Percentiles rank a stretch among this genome's conserved stretches.
Conservation (phyloP, 2,113 vertebrate species). For the Vulpes ferrilata region DNA sequence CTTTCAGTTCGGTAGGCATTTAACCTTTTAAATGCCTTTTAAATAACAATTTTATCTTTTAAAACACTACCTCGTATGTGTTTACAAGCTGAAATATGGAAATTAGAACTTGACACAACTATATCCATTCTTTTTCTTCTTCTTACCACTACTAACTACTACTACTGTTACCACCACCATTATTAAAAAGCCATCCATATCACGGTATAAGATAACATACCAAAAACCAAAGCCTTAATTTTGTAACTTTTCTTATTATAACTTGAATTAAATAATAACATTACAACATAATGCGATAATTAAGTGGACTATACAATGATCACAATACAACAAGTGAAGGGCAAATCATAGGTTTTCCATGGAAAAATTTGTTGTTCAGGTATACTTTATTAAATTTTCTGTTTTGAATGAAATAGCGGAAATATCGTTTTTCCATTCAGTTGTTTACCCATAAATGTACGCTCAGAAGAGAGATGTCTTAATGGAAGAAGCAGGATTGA, state of each 20-base stretch:
- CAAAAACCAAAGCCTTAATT: background rate
- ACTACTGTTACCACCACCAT: background rate
- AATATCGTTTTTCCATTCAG: background rate
- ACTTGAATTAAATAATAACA: background rate
- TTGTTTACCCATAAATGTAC: background rate
- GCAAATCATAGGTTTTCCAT: background rate
- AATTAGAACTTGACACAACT: conserved; percentile 17
- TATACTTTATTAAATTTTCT: background rate
- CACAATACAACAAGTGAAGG: background rate
- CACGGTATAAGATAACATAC: background rate
- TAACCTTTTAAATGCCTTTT: background rate
- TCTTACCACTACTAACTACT: background rate
- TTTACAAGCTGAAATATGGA: conserved; percentile 38
- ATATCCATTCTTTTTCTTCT: background rate
- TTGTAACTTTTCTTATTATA: background rate
- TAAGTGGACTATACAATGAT: background rate
- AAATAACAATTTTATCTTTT: background rate
- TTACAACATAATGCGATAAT: background rate
- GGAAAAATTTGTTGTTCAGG: background rate
- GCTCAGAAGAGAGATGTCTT: conserved; percentile 43
- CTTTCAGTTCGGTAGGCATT: background rate
- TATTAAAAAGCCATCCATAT: background rate
- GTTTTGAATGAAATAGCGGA: conserved; percentile 14
- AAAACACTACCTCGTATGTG: background rate
- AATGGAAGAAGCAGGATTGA: conserved; percentile 43